Conservation (phyloP, 2,797 vertebrate genomes). For the Triplophysa yarkandensis region DNA sequence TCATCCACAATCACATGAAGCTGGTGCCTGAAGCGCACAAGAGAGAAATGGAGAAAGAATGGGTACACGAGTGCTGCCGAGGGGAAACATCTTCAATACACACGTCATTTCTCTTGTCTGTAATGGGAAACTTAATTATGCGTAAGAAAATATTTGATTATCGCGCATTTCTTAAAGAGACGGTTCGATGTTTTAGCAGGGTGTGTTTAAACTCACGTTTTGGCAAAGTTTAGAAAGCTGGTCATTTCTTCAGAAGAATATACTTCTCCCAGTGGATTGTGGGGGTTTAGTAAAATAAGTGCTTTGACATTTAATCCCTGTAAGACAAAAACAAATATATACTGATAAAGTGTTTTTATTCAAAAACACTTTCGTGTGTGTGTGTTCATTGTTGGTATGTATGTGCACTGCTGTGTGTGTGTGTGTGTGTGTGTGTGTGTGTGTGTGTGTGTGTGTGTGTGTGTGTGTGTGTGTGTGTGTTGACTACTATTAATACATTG, state of each 20-base stretch:
- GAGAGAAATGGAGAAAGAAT: constrained; percentile 11
- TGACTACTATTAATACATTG: too few species aligned
- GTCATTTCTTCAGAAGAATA: constrained; percentile 85
- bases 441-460: too few species aligned
- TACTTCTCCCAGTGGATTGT: constrained; percentile 92
- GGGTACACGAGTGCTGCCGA: constrained; percentile 2
- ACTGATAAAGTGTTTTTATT: too few species aligned
- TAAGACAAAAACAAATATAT: constrained; percentile 35
- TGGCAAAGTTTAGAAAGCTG: constrained; percentile 90
- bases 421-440: too few species aligned
- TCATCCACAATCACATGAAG: constrained; percentile 93
- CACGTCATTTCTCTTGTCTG: constrained; percentile 30
- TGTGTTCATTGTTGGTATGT: too few species aligned
- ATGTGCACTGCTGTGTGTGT: too few species aligned
- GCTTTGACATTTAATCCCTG: constrained; percentile 85
- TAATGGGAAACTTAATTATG: constrained; percentile 42
- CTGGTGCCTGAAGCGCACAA: constrained; percentile 75
- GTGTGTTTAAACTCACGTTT: constrained; percentile 78
- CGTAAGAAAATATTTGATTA: neutral
- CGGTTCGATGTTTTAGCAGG: neutral
- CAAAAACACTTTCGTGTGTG: too few species aligned
- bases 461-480: too few species aligned
- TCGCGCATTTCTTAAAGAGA: neutral
- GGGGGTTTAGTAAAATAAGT: constrained; percentile 92
- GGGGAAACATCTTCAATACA: constrained; percentile 19